phyloP scores from a whole-genome alignment of 2,113 vertebrate species.

The Euleptes europaea region DNA sequence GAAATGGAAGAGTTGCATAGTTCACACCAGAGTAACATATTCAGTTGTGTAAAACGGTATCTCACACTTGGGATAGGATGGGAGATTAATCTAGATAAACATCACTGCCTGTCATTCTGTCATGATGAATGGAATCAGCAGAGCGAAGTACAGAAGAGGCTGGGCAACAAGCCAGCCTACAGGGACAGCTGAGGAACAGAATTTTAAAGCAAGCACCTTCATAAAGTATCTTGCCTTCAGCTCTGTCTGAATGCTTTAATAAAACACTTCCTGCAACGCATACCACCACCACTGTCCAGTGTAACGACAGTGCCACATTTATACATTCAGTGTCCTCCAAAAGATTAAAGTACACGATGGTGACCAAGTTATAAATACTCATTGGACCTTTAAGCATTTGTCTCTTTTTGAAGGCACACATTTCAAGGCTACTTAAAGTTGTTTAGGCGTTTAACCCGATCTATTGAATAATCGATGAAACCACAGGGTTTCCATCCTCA shows the following conservation, averaged over 20 bases:
- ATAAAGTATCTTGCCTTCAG: conserved; percentile 2
- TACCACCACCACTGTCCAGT: not conserved
- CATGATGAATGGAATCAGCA: conserved; percentile 4
- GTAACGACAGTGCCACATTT: not conserved
- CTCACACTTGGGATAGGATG: not conserved
- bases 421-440: not conserved
- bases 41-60: not conserved
- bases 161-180: not conserved
- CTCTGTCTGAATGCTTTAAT: not conserved
- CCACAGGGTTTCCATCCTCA: not conserved
- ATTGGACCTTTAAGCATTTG: not conserved
- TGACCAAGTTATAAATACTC: not conserved
- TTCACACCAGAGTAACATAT: not conserved
- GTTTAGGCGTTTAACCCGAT: not conserved
- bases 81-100: conserved; percentile 25
- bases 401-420: not conserved
- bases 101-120: not conserved
- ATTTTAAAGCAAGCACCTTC: conserved; percentile 13
- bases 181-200: not conserved
- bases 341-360: not conserved
- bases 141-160: not conserved
- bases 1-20: not conserved
- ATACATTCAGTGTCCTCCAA: not conserved
- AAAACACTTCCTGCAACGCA: not conserved
- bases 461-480: not conserved